These are phyloP conservation scores for Halesus radiatus DNA, from an alignment of 1,140 invertebrate genomes.

Conservation along the genomic window DNA sequence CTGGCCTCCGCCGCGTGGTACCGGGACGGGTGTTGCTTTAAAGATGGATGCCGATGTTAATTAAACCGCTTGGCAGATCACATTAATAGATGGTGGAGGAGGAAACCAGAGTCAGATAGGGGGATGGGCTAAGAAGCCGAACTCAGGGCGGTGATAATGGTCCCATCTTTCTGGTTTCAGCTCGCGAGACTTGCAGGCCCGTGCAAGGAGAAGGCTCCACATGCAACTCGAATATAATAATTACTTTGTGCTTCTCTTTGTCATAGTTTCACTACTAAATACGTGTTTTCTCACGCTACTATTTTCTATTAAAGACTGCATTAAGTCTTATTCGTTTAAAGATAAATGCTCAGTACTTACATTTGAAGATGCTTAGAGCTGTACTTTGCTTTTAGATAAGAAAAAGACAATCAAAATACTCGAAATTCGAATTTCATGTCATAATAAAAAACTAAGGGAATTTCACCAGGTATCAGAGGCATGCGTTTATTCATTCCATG, in stretches of 20 bases:
- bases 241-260: not conserved
- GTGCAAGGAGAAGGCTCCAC: not conserved
- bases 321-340: too few species aligned
- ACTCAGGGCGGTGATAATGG: constrained; percentile 21
- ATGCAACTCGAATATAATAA: not conserved
- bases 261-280: not conserved
- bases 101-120: constrained; percentile 27
- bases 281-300: not conserved
- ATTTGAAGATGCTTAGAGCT: too few species aligned
- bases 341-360: too few species aligned
- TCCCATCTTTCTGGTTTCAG: constrained; percentile 18
- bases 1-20: not conserved
- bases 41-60: constrained; percentile 49
- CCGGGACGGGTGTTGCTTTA: constrained; percentile 2
- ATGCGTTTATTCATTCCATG: too few species aligned
- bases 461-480: too few species aligned
- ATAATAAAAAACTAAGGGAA: too few species aligned
- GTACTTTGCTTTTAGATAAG: too few species aligned
- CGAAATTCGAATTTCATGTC: too few species aligned
- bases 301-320: not conserved
- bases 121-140: constrained; percentile 8
- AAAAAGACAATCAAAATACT: too few species aligned
- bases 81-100: constrained; percentile 53
- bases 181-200: not conserved
- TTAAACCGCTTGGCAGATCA: constrained; percentile 52